Evolutionary conservation across 2,888 invertebrate species (phyloP), one percentile per base, ranked within the genome.

Genomic region (Drepanosiphum platanoidis): DNA sequence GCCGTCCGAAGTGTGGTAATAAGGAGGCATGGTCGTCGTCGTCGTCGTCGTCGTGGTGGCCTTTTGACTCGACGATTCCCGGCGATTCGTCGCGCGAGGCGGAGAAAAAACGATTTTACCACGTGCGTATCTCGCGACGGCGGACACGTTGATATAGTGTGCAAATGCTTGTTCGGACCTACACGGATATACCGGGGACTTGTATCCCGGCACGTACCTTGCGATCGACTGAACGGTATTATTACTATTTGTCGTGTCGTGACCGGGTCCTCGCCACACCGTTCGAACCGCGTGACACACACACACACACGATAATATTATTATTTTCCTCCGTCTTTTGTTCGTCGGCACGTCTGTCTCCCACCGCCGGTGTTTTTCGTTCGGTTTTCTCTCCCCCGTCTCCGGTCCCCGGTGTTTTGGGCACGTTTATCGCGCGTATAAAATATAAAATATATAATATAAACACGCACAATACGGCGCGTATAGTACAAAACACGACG

Each of bases 1-100:
- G 30, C 71, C 81, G 71, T 81, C 81, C 58, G 81, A 34, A 27
- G 81, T 81, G 58, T 27, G 42, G 18, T 15, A 52, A n/a, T 81
- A 81, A 70, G 81, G 81, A 34, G 81, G 81, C 81, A 81, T 81
- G 1, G 7, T n/a, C 2, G 22, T 58, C 13, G 34, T 58, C 36
- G 36, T 11, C 13, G 32, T 46, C 22, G 11, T 7, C 39, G 4
- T 42, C 13, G 42, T 22, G 52, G 46, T 11, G 42, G 9, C 9
- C 42, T 42, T 9, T 2, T 42, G 9, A 42, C 15, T 13, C 42
- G 9, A 15, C 15, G 42, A 15, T 1, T 18, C 46, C 3, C 46
- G 18, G 46, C 46, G 11, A 13, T 46, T 42, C 9, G 42, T 42
- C 18, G 18, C 52, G 22, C 52, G 2, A 8, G 5, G 42, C 42